A percentile compares a stretch with the other conserved stretches of the same genome.
phyloP scores from a whole-genome alignment of 2,797 vertebrate species.

The Pachyuromys duprasi region DNA sequence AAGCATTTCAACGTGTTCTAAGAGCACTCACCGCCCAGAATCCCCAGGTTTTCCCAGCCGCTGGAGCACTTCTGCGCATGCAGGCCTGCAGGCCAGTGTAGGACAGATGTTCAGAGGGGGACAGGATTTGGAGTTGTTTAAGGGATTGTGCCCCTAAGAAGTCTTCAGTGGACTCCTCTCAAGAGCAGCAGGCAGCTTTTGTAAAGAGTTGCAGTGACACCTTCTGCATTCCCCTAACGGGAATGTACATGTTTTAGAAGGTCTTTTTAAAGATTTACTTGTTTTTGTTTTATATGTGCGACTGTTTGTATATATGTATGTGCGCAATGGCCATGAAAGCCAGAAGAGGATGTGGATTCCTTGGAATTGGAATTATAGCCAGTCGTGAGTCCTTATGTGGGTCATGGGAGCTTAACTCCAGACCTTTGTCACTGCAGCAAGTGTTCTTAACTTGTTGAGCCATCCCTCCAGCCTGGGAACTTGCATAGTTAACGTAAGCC shows the following conservation, averaged over 20 bases:
- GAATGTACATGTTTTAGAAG: background rate
- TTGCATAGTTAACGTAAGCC: background rate
- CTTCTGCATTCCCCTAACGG: background rate
- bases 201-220: background rate
- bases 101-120: background rate
- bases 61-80: background rate
- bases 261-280: background rate
- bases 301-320: background rate
- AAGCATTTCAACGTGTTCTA: background rate
- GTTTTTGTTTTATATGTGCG: background rate
- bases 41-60: background rate
- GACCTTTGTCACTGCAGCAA: background rate
- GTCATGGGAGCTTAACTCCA: background rate
- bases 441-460: background rate
- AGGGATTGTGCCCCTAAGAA: fast-evolving
- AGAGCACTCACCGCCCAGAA: background rate
- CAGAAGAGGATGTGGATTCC: background rate
- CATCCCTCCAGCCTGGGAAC: background rate
- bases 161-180: background rate
- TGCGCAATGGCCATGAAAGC: background rate
- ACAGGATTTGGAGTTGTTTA: background rate
- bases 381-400: too few relatives aligned
- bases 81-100: background rate
- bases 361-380: background rate
- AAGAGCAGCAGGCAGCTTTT: background rate